Evolutionary conservation across 2,888 invertebrate species (phyloP).

Genomic region (Cerastoderma edule): DNA sequence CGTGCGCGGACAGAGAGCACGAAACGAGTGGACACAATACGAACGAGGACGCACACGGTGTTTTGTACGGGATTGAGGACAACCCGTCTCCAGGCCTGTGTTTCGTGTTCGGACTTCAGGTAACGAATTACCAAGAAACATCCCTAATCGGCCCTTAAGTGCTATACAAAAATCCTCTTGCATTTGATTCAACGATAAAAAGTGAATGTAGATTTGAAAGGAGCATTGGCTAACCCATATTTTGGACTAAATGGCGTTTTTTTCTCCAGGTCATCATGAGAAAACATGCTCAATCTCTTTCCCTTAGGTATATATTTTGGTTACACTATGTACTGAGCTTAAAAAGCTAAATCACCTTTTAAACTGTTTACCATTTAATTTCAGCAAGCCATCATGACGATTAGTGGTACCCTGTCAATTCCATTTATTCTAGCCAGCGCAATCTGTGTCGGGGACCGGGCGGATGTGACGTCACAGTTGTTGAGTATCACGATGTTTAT

Average conservation of each 20-base stretch:
- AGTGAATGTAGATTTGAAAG: too few relatives aligned
- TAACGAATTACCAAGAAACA: constrained; percentile 28
- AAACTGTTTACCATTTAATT: too few relatives aligned
- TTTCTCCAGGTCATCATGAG: too few relatives aligned
- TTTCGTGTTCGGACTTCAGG: constrained; percentile 76
- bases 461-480: constrained; percentile 65
- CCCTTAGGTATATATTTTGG: too few relatives aligned
- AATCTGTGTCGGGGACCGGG: constrained; percentile 62
- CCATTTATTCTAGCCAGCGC: constrained; percentile 65
- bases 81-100: constrained; percentile 69
- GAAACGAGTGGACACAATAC: constrained; percentile 1
- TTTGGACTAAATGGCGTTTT: too few relatives aligned
- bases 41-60: constrained; percentile 1
- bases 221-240: too few relatives aligned
- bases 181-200: too few relatives aligned
- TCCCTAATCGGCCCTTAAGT: background rate
- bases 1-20: background rate
- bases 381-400: constrained; percentile 73
- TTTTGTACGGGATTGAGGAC: constrained; percentile 72
- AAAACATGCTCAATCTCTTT: too few relatives aligned
- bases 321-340: too few relatives aligned
- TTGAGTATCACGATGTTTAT: constrained; percentile 72
- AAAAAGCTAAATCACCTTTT: too few relatives aligned
- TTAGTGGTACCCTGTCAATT: constrained; percentile 67
- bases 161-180: too few relatives aligned